These are phyloP conservation scores for Enoplosus armatus DNA, from an alignment of 2,797 vertebrate genomes.

Conservation along the genomic window DNA sequence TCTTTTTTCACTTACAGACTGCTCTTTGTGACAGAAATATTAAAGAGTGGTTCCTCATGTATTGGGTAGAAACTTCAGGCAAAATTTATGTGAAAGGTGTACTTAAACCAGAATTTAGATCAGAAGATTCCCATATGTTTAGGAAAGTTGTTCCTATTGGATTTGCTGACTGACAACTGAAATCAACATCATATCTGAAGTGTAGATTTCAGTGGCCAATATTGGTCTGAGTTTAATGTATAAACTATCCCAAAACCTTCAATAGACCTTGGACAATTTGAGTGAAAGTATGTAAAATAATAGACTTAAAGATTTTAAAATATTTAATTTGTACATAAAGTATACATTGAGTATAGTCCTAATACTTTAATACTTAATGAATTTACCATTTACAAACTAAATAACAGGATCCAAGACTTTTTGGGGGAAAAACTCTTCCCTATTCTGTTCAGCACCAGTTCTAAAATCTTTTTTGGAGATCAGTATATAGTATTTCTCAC, in stretches of 20 bases:
- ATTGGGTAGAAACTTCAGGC: not conserved
- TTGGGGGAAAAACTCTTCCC: not conserved
- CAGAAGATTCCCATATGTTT: not conserved
- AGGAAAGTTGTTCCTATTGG: not conserved
- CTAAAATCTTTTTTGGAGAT: conserved; percentile 14
- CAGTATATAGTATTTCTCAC: not conserved
- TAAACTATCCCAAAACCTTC: not conserved
- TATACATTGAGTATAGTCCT: not conserved
- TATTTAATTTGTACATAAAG: not conserved
- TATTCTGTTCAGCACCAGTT: not conserved
- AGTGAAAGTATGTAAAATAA: conserved; percentile 4
- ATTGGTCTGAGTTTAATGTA: conserved; percentile 8
- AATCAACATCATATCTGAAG: not conserved
- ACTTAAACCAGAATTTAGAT: not conserved
- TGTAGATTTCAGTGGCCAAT: not conserved
- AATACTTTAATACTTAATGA: not conserved
- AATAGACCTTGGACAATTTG: not conserved
- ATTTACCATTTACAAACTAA: conserved; percentile 14
- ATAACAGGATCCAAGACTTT: not conserved
- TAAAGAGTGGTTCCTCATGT: not conserved
- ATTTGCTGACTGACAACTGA: conserved; percentile 3
- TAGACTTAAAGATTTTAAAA: not conserved
- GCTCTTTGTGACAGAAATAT: not conserved
- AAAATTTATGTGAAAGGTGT: too few species aligned
- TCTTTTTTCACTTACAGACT: not conserved